Conservation (phyloP, 1,140 invertebrate species). For the Drosophila seguyi region DNA sequence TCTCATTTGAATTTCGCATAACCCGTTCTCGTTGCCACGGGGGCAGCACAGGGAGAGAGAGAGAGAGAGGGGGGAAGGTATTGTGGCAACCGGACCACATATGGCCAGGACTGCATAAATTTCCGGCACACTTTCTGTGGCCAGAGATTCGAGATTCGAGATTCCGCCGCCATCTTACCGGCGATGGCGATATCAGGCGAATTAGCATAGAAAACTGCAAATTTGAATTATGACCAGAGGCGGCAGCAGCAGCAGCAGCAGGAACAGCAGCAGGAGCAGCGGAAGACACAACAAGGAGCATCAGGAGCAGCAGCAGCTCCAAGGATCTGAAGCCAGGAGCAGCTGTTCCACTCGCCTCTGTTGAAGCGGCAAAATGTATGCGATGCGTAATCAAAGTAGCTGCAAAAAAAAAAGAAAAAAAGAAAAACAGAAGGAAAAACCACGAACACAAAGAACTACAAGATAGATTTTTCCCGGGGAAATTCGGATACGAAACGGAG, state of each 20-base stretch:
- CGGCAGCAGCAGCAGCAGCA: slow-evolving; percentile 16
- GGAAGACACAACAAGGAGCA: slow-evolving; percentile 24
- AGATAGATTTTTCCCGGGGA: slow-evolving; percentile 1
- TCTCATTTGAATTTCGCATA: slow-evolving; percentile 33
- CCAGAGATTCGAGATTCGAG: slow-evolving; percentile 12
- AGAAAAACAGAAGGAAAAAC: slow-evolving; percentile 1
- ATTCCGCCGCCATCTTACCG: slow-evolving; percentile 47
- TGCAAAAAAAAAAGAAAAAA: background rate
- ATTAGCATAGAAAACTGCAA: slow-evolving; percentile 84
- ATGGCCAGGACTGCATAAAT: slow-evolving; percentile 64
- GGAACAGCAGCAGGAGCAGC: slow-evolving; percentile 9
- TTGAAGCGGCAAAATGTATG: slow-evolving; percentile 47
- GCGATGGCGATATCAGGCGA: slow-evolving; percentile 61
- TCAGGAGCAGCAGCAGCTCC: slow-evolving; percentile 4
- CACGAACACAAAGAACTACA: slow-evolving; percentile 1
- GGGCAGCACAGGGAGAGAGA: background rate
- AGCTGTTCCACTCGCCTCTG: slow-evolving; percentile 30
- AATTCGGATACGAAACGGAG: background rate
- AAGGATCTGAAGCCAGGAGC: slow-evolving; percentile 31
- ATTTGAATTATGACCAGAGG: slow-evolving; percentile 78
- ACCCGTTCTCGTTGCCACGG: background rate
- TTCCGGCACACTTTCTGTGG: slow-evolving; percentile 59
- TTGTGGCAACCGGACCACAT: slow-evolving; percentile 21
- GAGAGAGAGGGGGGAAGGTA: background rate
- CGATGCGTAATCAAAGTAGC: slow-evolving; percentile 34